phyloP scores from a whole-genome alignment of 1,140 invertebrate species.

The Heliconius eleuchia region DNA sequence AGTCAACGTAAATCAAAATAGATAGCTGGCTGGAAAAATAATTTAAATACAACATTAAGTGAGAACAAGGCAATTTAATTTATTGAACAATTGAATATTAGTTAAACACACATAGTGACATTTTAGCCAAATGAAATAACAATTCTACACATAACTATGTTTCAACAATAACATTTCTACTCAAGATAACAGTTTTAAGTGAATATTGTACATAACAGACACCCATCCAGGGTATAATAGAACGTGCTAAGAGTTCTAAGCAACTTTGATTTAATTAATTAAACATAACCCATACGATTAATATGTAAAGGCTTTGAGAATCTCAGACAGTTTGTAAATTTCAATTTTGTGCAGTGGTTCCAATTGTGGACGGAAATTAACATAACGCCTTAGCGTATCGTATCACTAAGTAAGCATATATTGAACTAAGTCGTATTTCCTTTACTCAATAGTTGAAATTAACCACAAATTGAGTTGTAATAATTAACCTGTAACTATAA shows the following conservation, averaged over 20 bases:
- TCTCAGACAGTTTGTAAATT: slow-evolving; percentile 15
- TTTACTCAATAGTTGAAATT: background rate
- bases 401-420: background rate
- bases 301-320: slow-evolving; percentile 20
- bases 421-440: background rate
- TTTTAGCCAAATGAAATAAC: background rate
- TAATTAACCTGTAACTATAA: no score
- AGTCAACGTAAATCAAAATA: no score
- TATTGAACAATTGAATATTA: no score
- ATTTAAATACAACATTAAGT: no score
- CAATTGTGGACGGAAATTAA: slow-evolving; percentile 10
- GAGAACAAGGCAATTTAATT: no score
- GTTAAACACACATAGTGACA: background rate
- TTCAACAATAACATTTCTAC: background rate
- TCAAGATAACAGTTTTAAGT: background rate
- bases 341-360: slow-evolving; percentile 8
- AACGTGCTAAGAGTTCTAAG: slow-evolving; percentile 3
- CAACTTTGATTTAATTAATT: slow-evolving; percentile 14
- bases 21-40: no score
- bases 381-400: background rate
- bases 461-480: no score
- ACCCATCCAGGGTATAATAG: background rate
- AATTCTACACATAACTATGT: background rate
- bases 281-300: slow-evolving; percentile 8
- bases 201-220: background rate